A percentile compares a stretch with the other conserved stretches of the same genome.
Evolutionary conservation across 2,797 vertebrate species (phyloP).

Genomic region (Cossypha niveicapilla): DNA sequence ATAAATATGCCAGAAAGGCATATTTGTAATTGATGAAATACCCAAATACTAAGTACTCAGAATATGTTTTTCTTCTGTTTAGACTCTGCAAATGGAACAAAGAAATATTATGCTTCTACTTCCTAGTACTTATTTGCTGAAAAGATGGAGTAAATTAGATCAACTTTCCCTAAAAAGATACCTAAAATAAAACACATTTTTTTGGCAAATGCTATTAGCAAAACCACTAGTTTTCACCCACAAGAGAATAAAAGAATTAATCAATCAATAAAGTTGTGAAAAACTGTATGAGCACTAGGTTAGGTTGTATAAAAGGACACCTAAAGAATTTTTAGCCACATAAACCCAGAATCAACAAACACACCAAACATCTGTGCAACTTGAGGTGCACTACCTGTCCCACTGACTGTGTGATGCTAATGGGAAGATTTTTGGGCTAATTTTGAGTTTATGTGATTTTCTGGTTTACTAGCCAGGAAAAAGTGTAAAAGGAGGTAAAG

Average conservation of each 20-base stretch:
- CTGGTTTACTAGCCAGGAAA: neutral
- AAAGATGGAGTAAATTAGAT: constrained; percentile 54
- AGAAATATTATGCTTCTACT: constrained; percentile 12
- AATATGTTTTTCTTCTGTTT: neutral
- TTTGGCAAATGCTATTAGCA: constrained; percentile 47
- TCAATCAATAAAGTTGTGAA: constrained; percentile 45
- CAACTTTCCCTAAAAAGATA: constrained; percentile 35
- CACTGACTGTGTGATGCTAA: neutral
- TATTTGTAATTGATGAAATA: constrained; percentile 45
- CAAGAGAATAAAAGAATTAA: constrained; percentile 53
- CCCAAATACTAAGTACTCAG: neutral
- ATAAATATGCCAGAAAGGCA: constrained; percentile 22
- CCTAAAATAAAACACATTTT: constrained; percentile 31
- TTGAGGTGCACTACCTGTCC: rapidly evolving
- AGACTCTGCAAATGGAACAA: constrained; percentile 20
- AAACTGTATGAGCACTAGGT: constrained; percentile 7
- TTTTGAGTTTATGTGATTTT: neutral
- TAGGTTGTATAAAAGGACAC: neutral
- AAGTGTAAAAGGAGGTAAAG: neutral
- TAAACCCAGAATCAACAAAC: neutral
- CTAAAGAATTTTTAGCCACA: neutral
- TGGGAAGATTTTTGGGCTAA: rapidly evolving
- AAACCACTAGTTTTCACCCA: constrained; percentile 33
- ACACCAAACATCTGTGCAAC: rapidly evolving
- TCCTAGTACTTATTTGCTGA: constrained; percentile 2